Percentiles rank a stretch among this genome's conserved stretches.
Evolutionary conservation across 2,797 vertebrate genomes (phyloP).

Genomic region (Lithobates pipiens): DNA sequence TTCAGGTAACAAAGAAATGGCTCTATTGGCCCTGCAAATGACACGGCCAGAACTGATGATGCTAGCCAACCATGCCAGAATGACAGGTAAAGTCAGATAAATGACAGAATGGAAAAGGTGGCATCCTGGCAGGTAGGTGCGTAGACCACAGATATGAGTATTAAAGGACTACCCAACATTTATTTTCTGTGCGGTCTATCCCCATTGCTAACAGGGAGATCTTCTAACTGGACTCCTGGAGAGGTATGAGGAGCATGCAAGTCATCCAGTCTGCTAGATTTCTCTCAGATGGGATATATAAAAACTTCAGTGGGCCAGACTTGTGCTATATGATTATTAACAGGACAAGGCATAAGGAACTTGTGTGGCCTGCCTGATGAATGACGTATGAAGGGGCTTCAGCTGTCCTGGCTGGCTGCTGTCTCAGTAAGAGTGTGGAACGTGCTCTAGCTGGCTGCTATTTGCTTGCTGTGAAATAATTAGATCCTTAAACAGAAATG

Average conservation of each 20-base stretch:
- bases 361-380: conserved; percentile 24
- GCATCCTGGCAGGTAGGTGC: background rate
- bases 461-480: conserved; percentile 3
- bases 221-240: background rate
- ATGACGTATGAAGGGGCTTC: conserved; percentile 5
- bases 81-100: background rate
- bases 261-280: background rate
- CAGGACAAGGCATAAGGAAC: background rate
- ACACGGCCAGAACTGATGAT: too few relatives aligned
- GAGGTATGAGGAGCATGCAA: background rate
- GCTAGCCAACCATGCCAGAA: too few relatives aligned
- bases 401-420: background rate
- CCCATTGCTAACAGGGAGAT: background rate
- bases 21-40: too few relatives aligned
- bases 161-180: too few relatives aligned
- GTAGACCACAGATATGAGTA: too few relatives aligned
- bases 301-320: background rate
- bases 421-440: background rate
- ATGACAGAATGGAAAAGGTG: background rate
- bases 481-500: conserved; percentile 7
- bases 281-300: background rate
- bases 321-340: background rate
- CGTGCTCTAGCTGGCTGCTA: background rate
- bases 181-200: background rate
- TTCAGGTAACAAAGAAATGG: too few relatives aligned